These are phyloP conservation scores for Notospermus geniculatus DNA, from an alignment of 1,140 invertebrate species.

Conservation along the genomic window DNA sequence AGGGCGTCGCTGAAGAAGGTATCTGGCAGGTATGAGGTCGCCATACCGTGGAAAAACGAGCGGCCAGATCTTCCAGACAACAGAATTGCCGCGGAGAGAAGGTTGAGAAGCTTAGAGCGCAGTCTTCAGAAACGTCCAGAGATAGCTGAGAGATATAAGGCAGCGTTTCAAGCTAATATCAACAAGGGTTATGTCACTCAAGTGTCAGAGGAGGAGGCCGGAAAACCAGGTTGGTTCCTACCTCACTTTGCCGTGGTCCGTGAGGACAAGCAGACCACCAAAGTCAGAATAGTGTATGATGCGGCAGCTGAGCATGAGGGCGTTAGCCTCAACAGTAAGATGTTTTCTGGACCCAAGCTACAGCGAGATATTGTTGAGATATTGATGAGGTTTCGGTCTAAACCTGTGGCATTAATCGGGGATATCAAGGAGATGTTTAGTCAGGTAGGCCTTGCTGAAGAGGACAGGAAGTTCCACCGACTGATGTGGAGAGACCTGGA, in stretches of 20 bases:
- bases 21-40: constrained; percentile 7
- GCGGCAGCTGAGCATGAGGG: constrained; percentile 15
- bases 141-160: constrained; percentile 3
- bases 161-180: not conserved
- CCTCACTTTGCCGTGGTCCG: constrained; percentile 23
- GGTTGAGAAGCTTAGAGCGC: constrained; percentile 6
- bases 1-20: too few relatives aligned
- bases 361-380: constrained; percentile 37
- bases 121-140: constrained; percentile 6
- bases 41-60: constrained; percentile 17
- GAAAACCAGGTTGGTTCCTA: constrained; percentile 13
- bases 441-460: constrained; percentile 8
- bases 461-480: constrained; percentile 15
- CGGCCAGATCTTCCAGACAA: not conserved
- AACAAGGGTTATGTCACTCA: constrained; percentile 1
- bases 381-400: constrained; percentile 26
- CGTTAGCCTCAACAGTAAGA: constrained; percentile 16
- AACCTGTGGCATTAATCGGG: constrained; percentile 20
- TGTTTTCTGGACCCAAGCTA: constrained; percentile 43
- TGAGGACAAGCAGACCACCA: constrained; percentile 15
- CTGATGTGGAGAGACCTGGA: constrained; percentile 16
- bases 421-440: constrained; percentile 27
- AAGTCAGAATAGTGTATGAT: constrained; percentile 25
- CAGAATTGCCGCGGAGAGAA: too few relatives aligned
- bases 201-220: not conserved